Evolutionary conservation across 2,797 vertebrate species (phyloP), one percentile per base, ranked within the genome.

Genomic region (Geotrypetes seraphini): DNA sequence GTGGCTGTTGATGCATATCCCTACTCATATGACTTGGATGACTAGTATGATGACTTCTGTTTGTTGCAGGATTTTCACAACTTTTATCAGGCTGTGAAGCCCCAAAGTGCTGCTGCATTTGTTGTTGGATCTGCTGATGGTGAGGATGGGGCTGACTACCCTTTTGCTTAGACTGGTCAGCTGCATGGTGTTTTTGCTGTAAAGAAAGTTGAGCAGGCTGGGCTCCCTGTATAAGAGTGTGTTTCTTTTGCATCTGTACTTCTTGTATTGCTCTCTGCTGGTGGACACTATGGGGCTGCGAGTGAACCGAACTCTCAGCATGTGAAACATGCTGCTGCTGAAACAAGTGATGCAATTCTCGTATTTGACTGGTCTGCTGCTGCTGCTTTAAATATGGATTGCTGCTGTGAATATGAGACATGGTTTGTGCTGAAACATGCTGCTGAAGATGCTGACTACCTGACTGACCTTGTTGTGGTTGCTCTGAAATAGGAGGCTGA

Each of bases 51-150:
- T 90, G 93, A 42, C 47, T 71, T 36, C 92, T 86, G 50, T 75
- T 83, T 2, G 72, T 55, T 17, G 82, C 58, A 47, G 88, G 86
- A 34, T 85, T 90, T 41, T 97, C 94, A 61, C 92, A 95, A 30
- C 78, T 87, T 75, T 97, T 97, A 43, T 97, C 92, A 32, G 90
- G 78, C 53, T 90, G 90, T 29, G 90, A 81, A 53, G 58, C 58
- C 35, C 75, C 80, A 25, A 97, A 99, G 65, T 96, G 92, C 54
- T 93, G 84, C 44, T 88, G 88, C 51, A 91, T 84, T 57, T 94
- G 92, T 53, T 93, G 93, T 60, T 94, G 93, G 14, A 92, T 78
- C 46, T 94, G 93, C 46, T 88, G 83, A 64, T 96, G 93, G 59
- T 94, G 89, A 28, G 89, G 78, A 50, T 89, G 92, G 39, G 89